phyloP scores from a whole-genome alignment of 2,888 invertebrate genomes.

The Trichopria drosophilae region DNA sequence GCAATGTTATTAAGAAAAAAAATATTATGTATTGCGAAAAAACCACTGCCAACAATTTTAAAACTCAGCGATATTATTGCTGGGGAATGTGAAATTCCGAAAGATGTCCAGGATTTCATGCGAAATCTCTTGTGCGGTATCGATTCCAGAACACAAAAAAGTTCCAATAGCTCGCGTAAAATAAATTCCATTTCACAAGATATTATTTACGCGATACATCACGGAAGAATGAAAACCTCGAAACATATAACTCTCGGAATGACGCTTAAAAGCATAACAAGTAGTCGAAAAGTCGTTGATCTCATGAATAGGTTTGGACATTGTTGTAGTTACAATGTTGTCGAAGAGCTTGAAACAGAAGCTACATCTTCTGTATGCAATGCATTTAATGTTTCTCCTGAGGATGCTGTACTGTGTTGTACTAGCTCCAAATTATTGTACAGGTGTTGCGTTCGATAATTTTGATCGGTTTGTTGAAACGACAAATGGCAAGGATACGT shows the following conservation, averaged over 20 bases:
- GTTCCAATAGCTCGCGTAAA: too few relatives aligned
- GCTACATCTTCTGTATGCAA: neutral
- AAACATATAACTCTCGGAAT: too few relatives aligned
- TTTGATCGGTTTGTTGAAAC: slow-evolving; percentile 1
- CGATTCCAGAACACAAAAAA: too few relatives aligned
- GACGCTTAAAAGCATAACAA: neutral
- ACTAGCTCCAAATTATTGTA: too few relatives aligned
- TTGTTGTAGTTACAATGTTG: neutral
- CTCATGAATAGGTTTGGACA: neutral
- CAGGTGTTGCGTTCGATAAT: neutral
- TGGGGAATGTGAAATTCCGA: neutral
- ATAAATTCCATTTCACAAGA: too few relatives aligned
- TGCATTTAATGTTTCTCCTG: neutral
- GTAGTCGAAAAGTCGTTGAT: neutral
- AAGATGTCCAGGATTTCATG: slow-evolving; percentile 2
- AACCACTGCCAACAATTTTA: too few relatives aligned
- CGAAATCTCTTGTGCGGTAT: slow-evolving; percentile 8
- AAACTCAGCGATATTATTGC: slow-evolving; percentile 1
- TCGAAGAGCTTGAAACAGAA: neutral
- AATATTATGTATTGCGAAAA: too few relatives aligned
- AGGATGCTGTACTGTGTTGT: neutral
- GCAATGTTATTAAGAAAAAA: slow-evolving; percentile 7
- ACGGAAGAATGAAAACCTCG: too few relatives aligned
- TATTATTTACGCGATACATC: too few relatives aligned
- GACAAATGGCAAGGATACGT: neutral